Evolutionary conservation across 2,113 vertebrate species (phyloP), one percentile per base, ranked within the genome.

Genomic region (Mus spicilegus): DNA sequence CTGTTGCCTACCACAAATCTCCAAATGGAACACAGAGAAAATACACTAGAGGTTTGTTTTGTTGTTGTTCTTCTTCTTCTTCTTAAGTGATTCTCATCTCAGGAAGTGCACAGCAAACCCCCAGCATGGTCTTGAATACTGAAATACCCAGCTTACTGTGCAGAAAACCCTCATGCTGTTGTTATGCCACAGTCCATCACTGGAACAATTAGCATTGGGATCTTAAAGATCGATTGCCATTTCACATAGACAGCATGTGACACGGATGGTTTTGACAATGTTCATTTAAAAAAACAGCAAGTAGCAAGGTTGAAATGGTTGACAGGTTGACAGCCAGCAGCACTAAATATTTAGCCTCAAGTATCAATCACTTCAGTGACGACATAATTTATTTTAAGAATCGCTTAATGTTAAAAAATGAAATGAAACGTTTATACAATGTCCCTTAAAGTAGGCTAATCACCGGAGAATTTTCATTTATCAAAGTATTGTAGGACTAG

Each of bases 391-490:
- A 58, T 22, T 46, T 14, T 28, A 82, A 82, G 42, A 85, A 65
- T 46, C 3, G 24, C 22, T 46, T 85, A 46, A 46, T 46, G 58
- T 85, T 63, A 78, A 61, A 65, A 91, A 77, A n/a, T 16, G 14
- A 90, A 51, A 73, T 10, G 54, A 84, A 86, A 63, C 30, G 1
- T 42, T 76, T 3, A 11, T 46, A 65, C 87, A 80, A 75, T 90
- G 30, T 78, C n/a, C 77, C 58, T 76, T 20, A 33, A 19, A 7
- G 58, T 82, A 33, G 17, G 12, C 16, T 72, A 87, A 95, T 75
- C 56, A 78, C 24, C 80, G 90, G 42, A 77, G n/a, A 86, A 17
- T 87, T 87, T 86, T 96, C 46, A 77, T 75, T 26, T 78, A 30
- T 51, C 63, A 90, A 84, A 28, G 30, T 75, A 70, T 70, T 90